phyloP scores from a whole-genome alignment of 2,797 vertebrate species.

The Pempheris klunzingeri region DNA sequence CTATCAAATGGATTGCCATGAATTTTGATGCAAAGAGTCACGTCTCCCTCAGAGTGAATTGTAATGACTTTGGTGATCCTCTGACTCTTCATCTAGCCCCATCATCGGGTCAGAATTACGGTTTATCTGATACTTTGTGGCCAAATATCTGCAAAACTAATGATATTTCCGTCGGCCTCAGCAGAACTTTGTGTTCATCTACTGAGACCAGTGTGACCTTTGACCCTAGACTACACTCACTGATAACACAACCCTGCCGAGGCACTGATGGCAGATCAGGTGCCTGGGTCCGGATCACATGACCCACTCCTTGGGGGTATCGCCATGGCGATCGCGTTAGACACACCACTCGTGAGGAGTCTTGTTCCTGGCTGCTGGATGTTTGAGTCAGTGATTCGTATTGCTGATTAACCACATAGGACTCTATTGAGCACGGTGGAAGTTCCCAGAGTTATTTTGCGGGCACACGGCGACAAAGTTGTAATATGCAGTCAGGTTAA shows the following conservation, averaged over 20 bases:
- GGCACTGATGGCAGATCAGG: slow-evolving; percentile 40
- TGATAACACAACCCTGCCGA: slow-evolving; percentile 26
- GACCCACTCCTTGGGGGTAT: slow-evolving; percentile 53
- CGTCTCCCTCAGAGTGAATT: too few species aligned
- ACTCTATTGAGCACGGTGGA: slow-evolving; percentile 46
- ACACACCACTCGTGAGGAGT: slow-evolving; percentile 59
- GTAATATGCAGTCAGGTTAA: slow-evolving; percentile 41
- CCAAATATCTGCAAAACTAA: too few species aligned
- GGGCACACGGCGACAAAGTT: slow-evolving; percentile 2
- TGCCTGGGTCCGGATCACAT: slow-evolving; percentile 60
- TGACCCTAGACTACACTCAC: slow-evolving; percentile 37
- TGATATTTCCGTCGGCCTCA: too few species aligned
- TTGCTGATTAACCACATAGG: slow-evolving; percentile 72
- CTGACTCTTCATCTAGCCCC: neutral
- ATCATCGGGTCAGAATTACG: neutral
- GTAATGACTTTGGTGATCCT: too few species aligned
- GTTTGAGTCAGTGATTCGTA: slow-evolving; percentile 70
- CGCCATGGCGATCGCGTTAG: slow-evolving; percentile 44
- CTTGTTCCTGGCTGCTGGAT: slow-evolving; percentile 60
- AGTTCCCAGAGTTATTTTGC: slow-evolving; percentile 47
- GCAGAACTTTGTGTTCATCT: neutral
- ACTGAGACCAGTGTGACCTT: slow-evolving; percentile 38
- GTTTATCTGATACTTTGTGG: too few species aligned
- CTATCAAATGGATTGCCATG: too few species aligned
- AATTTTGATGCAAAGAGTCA: too few species aligned